Percentiles rank a stretch among this genome's conserved stretches.
Evolutionary conservation across 2,797 vertebrate genomes (phyloP).

Genomic region (Siniperca undulata): DNA sequence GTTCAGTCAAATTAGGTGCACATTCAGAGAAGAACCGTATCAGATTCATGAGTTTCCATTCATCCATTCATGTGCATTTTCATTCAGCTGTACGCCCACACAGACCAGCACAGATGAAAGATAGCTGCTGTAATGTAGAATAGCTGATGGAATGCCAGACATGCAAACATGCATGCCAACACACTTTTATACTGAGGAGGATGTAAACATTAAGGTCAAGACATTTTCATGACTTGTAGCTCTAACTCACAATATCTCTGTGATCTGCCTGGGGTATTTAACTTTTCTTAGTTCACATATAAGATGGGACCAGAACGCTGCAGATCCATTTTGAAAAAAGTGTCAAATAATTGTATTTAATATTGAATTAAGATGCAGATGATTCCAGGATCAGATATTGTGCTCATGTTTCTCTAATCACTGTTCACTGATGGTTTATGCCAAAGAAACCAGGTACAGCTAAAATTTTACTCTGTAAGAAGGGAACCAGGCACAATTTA

Average conservation of each 20-base stretch:
- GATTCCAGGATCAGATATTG: neutral
- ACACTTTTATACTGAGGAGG: neutral
- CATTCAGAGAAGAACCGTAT: neutral
- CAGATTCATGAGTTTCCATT: slow-evolving; percentile 41
- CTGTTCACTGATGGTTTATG: neutral
- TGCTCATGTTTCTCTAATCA: neutral
- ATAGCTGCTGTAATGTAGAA: slow-evolving; percentile 21
- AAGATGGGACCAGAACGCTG: neutral
- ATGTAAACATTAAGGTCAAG: neutral
- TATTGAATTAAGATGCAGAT: neutral
- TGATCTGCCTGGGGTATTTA: neutral
- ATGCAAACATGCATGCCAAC: slow-evolving; percentile 15
- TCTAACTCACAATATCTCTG: neutral
- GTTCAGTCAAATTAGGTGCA: neutral
- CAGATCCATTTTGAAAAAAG: neutral
- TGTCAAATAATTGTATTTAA: neutral
- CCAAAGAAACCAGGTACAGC: neutral
- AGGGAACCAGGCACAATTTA: neutral
- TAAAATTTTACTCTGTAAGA: neutral
- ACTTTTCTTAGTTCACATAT: neutral
- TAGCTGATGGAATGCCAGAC: slow-evolving; percentile 35
- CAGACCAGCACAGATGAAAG: slow-evolving; percentile 27
- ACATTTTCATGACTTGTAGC: neutral
- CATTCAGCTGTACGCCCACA: slow-evolving; percentile 34
- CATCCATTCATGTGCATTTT: slow-evolving; percentile 14